These are phyloP conservation scores for Actenoides hombroni DNA, from an alignment of 2,113 vertebrate species.

Conservation along the genomic window DNA sequence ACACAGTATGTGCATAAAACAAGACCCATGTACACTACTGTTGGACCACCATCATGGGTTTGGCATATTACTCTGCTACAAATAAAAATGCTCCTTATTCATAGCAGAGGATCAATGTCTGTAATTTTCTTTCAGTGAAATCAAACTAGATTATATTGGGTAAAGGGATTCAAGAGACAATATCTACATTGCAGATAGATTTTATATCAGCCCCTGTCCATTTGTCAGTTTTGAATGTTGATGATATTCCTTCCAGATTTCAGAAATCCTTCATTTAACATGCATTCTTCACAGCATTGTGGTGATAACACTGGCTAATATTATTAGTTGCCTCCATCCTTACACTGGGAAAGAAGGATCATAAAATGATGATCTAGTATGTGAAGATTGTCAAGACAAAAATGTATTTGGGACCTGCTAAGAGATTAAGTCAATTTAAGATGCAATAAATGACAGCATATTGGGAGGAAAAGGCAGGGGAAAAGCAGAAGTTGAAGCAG, in stretches of 20 bases:
- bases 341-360: neutral
- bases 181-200: neutral
- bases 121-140: neutral
- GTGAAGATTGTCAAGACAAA: neutral
- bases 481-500: neutral
- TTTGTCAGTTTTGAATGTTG: neutral
- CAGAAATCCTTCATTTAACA: constrained; percentile 36
- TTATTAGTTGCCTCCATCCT: neutral
- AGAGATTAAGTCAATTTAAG: neutral
- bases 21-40: neutral
- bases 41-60: neutral
- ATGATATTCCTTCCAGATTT: constrained; percentile 23
- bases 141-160: neutral
- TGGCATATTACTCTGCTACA: neutral
- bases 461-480: neutral
- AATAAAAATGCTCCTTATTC: neutral
- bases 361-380: neutral
- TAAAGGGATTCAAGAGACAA: neutral
- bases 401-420: neutral
- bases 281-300: neutral
- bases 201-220: neutral
- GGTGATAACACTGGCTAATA: neutral
- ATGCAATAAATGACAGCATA: neutral
- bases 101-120: neutral
- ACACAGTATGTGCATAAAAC: neutral